Evolutionary conservation across 2,797 vertebrate species (phyloP).

Genomic region (Potorous gilbertii): DNA sequence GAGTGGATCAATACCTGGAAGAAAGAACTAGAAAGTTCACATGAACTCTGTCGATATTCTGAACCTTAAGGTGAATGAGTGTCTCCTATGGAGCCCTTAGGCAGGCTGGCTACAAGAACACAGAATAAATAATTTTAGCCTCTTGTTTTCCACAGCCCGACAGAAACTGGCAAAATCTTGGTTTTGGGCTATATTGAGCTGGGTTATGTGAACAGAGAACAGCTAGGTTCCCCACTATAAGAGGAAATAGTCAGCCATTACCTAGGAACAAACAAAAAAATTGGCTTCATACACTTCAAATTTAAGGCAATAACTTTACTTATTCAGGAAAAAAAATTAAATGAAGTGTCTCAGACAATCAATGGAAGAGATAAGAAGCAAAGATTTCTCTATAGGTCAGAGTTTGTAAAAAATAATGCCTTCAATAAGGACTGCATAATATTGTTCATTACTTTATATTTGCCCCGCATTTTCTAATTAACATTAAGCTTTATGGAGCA

Average conservation of each 20-base stretch:
- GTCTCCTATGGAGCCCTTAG: background rate
- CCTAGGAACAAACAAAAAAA: background rate
- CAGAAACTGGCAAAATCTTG: background rate
- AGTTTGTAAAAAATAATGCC: background rate
- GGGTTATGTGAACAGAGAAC: background rate
- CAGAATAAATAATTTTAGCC: background rate
- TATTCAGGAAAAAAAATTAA: background rate
- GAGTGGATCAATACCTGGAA: background rate
- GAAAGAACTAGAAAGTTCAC: slow-evolving; percentile 8
- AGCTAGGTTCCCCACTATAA: background rate
- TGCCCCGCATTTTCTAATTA: slow-evolving; percentile 24
- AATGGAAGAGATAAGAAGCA: accelerated
- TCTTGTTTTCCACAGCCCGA: background rate
- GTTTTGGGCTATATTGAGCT: background rate
- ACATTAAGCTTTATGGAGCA: slow-evolving; percentile 28
- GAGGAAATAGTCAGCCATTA: background rate
- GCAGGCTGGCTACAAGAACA: background rate
- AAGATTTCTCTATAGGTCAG: background rate
- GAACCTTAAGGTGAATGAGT: background rate
- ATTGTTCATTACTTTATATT: background rate
- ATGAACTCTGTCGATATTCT: background rate
- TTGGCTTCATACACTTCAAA: background rate
- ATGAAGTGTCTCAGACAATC: background rate
- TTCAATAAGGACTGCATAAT: background rate
- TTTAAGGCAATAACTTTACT: background rate